Percentiles rank a stretch among this genome's conserved stretches.
These are phyloP conservation scores for Sebastiscus albofasciatus DNA, from an alignment of 2,797 vertebrate genomes.

Conservation along the genomic window DNA sequence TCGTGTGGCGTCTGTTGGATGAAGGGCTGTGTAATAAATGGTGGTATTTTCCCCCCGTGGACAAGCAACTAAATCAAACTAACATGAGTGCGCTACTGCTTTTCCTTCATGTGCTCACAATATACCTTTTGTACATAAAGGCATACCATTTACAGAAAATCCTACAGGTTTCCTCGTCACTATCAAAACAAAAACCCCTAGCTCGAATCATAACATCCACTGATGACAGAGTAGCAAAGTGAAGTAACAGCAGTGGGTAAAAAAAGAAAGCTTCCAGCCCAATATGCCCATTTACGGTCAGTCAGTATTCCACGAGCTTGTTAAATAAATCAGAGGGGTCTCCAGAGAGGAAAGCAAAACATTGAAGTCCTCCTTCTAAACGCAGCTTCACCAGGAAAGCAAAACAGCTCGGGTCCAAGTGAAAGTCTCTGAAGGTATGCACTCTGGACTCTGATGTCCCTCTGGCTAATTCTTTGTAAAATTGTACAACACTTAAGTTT, in stretches of 20 bases:
- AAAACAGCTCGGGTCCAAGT: conserved; percentile 72
- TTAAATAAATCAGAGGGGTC: conserved; percentile 81
- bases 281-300: conserved; percentile 83
- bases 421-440: conserved; percentile 50
- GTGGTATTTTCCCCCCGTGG: conserved; percentile 14
- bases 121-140: neutral
- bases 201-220: neutral
- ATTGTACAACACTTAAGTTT: neutral
- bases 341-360: conserved; percentile 80
- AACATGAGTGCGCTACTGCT: neutral
- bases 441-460: conserved; percentile 11
- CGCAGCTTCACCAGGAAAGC: conserved; percentile 67
- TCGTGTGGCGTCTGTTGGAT: conserved; percentile 6
- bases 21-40: conserved; percentile 43
- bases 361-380: conserved; percentile 74
- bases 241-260: conserved; percentile 41
- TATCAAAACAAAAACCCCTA: conserved; percentile 20
- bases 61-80: conserved; percentile 27
- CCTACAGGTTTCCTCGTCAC: neutral
- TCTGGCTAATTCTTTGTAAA: neutral
- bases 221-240: conserved; percentile 42
- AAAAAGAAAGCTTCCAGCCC: conserved; percentile 50
- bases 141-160: neutral
- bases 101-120: neutral
- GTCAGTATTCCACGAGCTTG: conserved; percentile 71